Base-by-base conservation (phyloP, 1,140 invertebrate species). In the Pogonus chalceus region DNA sequence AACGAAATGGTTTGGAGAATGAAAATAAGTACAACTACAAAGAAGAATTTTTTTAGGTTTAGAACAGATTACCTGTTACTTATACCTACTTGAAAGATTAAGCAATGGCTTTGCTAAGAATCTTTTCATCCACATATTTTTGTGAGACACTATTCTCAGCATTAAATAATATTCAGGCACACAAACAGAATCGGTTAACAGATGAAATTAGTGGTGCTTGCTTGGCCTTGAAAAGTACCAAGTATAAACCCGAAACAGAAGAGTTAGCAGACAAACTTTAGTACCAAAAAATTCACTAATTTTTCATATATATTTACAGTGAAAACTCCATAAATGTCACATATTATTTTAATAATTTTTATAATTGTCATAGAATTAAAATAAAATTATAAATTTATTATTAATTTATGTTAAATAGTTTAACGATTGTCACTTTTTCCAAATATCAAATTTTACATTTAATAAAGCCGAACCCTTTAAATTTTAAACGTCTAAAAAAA, bases 61-160 rank as follows among this genome's bases (percentile, higher is more conserved):
- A 23, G 53, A 54, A 54, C 48, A 54, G 46, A 54, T 54, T 53
- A 53, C 52, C 48, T 49, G 49, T 23, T 35, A 35, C 23, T 52
- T 52, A 12, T 35, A 52, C 3, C 24, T 14, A n/a, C 23, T 9
- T 52, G 21, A 52, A 52, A 52, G 20, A 52, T 52, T 21, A 47
- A 35, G 51, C 31, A 37, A 52, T 52, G 31, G 51, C 51, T 16
- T 52, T 52, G 31, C 51, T 52, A 35, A 50, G 16, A 35, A 52
- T 52, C n/a, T 52, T 52, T 52, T 52, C 51, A 52, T 52, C 51
- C 12, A 52, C 51, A 26, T 52, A 52, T 52, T 52, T 35, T 52
- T 52, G 51, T 35, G 51, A 52, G 51, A 52, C 23, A 9, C n/a
- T 10, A 20, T 52, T 52, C 31, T 52, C 51, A 52, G 51, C 51